phyloP scores from a whole-genome alignment of 1,140 invertebrate species.

The Sinella curviseta region DNA sequence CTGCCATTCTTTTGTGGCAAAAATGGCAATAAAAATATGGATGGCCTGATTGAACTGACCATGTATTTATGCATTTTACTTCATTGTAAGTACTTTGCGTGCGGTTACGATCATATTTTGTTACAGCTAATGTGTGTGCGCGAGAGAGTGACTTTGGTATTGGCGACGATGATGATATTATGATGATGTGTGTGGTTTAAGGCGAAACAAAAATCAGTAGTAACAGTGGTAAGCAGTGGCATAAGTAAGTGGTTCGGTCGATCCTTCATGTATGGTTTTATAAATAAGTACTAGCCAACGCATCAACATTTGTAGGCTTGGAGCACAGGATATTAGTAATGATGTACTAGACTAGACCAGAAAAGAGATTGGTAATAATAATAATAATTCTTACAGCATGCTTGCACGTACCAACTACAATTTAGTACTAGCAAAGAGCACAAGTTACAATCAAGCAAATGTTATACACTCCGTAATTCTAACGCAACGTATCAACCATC shows the following conservation, averaged over 20 bases:
- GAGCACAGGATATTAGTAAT: neutral
- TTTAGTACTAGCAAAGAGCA: neutral
- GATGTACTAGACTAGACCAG: neutral
- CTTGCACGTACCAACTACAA: neutral
- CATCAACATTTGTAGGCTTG: too few relatives aligned
- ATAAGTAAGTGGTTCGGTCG: neutral
- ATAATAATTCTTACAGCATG: slow-evolving; percentile 12
- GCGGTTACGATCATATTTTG: neutral
- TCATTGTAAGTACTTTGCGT: neutral
- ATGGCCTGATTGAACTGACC: neutral
- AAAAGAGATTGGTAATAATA: neutral
- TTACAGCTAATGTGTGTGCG: neutral
- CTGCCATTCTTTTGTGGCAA: neutral
- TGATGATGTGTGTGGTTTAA: neutral
- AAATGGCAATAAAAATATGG: neutral
- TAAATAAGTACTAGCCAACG: neutral
- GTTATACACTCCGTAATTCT: neutral
- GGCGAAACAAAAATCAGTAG: neutral
- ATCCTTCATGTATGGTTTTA: neutral
- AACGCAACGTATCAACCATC: neutral
- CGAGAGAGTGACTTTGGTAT: neutral
- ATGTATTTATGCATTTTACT: neutral
- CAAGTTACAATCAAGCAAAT: neutral
- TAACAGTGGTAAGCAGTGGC: neutral
- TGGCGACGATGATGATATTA: neutral